Base-by-base conservation (phyloP, 1,140 invertebrate genomes). In the Plectrocnemia conspersa region DNA sequence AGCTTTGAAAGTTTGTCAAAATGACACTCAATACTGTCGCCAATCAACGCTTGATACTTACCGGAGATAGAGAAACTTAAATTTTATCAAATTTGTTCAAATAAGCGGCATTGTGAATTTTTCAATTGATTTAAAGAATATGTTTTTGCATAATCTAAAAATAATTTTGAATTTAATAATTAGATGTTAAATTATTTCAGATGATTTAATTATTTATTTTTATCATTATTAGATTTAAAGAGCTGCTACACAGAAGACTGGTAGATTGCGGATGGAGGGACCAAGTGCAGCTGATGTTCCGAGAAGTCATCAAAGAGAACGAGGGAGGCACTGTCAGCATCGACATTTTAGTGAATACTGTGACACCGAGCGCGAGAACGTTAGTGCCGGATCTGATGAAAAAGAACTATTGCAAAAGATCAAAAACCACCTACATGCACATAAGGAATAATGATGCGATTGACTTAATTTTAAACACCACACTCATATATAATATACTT, bases 251-350 rank as follows among this genome's bases (percentile, higher is more conserved):
- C 57, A 81, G 82, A 33, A 74, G 90, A 44, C 72, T 95, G 23
- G 85, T 89, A 15, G 90, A 93, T 71, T 92, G 89, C 72, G 91
- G 91, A 1, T 95, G 91, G 90, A 78, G 85, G 62, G 90, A 93
- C 69, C 82, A 93, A 77, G 82, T 95, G 0, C 83, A 88, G 66
- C 75, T 88, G 53, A 77, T 90, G 7, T 92, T 89, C 64, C 82
- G 91, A 64, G 87, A 91, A 61, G 78, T 85, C 27, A 81, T 94
- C 1, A 82, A 85, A 63, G 82, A 91, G 70, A 74, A 70, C 65
- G 79, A 80, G 32, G 86, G 86, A n/a, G 80, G 79, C 48, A 84
- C 86, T 64, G 77, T 91, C 11, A 90, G 83, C 32, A 84, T 93
- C 38, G 90, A 94, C 62, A 82, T 83, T 58, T 66, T 95, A 16